Base-by-base conservation (phyloP, 2,888 invertebrate genomes). In the Dendrolimus pini region DNA sequence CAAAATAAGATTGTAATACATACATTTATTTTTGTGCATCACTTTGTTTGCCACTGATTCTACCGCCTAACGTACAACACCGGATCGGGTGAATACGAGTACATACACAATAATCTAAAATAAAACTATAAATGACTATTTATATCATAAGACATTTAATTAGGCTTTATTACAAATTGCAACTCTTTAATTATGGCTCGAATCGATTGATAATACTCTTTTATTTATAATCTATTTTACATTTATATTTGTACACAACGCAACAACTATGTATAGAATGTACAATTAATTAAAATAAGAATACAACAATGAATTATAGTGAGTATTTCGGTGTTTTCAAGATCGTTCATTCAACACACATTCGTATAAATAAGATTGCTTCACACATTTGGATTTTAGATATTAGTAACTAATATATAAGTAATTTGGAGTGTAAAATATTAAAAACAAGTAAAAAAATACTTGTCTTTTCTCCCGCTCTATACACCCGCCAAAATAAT, bases 61-160 rank as follows among this genome's bases (percentile, higher is more conserved):
- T 85, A 85, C 71, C 61, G 69, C 78, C 84, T 85, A 86, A 78
- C 80, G 69, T 82, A 86, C 80, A 83, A 84, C 84, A 83, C 82
- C 81, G 71, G 82, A 77, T 72, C 75, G 77, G 80, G 82, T 83
- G 83, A 78, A 77, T 74, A 74, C 67, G 72, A 60, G 52, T 63
- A 63, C 54, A 63, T 72, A 76, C 67, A 70, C 66, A 70, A 71
- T 71, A 71, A 70, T 74, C 68, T 75, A 79, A 78, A 78, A 80
- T 78, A 78, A 79, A 75, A 73, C 75, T 71, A 74, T 71, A 47
- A 47, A 73, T 74, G 71, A 77, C 74, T 66, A 65, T 68, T 68
- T 78, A 47, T 77, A 79, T 89, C 87, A 88, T 89, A 89, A 88
- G 89, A 89, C 87, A 86, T 87, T 85, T 78, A 86, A 69, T 85